Conservation (phyloP, 2,113 vertebrate genomes). For the Ptychochromis oligacanthus region DNA sequence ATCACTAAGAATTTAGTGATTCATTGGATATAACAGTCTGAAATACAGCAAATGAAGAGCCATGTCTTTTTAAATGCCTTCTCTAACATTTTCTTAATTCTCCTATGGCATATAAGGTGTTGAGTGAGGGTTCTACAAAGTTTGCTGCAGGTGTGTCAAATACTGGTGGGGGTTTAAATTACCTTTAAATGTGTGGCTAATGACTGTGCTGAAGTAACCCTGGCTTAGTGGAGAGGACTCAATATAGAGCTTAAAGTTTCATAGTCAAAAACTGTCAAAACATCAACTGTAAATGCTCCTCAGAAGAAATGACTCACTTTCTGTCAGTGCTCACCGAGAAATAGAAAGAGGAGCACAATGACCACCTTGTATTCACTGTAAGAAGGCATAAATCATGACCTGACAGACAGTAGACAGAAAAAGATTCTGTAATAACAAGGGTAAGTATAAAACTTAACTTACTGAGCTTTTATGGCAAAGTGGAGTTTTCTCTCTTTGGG, state of each 20-base stretch:
- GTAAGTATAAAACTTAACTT: not conserved
- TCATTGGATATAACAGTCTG: constrained; percentile 49
- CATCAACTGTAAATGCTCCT: not conserved
- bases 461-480: not conserved
- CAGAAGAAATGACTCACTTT: not conserved
- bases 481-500: not conserved
- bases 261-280: constrained; percentile 15
- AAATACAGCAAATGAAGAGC: constrained; percentile 43
- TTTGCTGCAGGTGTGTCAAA: constrained; percentile 50
- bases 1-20: constrained; percentile 43
- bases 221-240: constrained; percentile 32
- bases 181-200: constrained; percentile 52
- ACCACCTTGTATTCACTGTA: not conserved
- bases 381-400: not conserved
- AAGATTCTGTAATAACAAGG: not conserved
- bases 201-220: constrained; percentile 34
- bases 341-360: not conserved
- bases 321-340: not conserved
- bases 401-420: not conserved
- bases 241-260: not conserved
- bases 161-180: constrained; percentile 46
- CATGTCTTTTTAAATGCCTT: not conserved
- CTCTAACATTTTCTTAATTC: constrained; percentile 44
- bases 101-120: constrained; percentile 9
- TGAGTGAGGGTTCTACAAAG: constrained; percentile 36